Evolutionary conservation across 2,113 vertebrate genomes (phyloP).

Genomic region (Megaleporinus macrocephalus): DNA sequence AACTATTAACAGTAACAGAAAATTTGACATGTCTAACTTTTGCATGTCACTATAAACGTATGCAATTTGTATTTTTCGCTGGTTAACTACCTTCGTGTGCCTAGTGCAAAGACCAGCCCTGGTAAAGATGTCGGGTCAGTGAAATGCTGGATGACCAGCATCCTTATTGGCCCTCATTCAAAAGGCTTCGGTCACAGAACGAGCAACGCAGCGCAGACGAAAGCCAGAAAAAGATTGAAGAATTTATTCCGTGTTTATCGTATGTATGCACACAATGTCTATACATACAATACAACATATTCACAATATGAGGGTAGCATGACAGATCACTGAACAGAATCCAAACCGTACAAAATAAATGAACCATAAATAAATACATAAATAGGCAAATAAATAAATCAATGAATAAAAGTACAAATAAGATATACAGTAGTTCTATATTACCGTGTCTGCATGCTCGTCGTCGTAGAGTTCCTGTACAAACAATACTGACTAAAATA

Average conservation of each 20-base stretch:
- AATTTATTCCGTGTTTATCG: conserved; percentile 58
- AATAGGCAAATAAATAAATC: conserved; percentile 50
- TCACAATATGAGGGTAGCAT: conserved; percentile 63
- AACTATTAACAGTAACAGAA: no score
- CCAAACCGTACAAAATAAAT: conserved; percentile 62
- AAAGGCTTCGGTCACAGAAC: no score
- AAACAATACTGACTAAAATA: conserved; percentile 58
- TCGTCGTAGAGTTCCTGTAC: conserved; percentile 55
- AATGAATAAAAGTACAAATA: conserved; percentile 57
- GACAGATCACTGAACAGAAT: conserved; percentile 62
- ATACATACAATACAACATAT: conserved; percentile 62
- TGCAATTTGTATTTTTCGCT: no score
- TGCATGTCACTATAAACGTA: no score
- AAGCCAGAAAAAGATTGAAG: conserved; percentile 43
- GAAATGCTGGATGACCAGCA: no score
- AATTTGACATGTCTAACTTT: no score
- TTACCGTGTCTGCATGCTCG: conserved; percentile 62
- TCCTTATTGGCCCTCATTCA: no score
- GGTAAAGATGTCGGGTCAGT: no score
- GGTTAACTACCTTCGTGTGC: no score
- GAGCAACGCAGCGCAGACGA: not conserved
- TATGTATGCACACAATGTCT: conserved; percentile 63
- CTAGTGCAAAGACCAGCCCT: no score
- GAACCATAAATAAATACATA: conserved; percentile 43
- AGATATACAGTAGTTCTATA: conserved; percentile 53